Evolutionary conservation across 2,797 vertebrate genomes (phyloP).

Genomic region (Pipistrellus pipistrellus): DNA sequence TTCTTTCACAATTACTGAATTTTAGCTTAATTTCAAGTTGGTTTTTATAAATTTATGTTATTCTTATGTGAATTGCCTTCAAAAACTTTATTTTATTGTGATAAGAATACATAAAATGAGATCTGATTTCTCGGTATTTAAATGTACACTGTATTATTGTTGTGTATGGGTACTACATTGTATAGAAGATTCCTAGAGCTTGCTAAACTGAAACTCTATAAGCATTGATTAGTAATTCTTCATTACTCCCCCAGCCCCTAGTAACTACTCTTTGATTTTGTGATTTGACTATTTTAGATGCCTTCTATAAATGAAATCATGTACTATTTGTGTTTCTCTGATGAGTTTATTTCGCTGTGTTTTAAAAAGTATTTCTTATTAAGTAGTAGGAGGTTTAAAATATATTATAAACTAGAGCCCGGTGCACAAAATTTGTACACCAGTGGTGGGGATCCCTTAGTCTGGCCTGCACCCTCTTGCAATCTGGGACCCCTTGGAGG

Average conservation of each 20-base stretch:
- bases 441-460: no score
- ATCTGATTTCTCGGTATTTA: neutral
- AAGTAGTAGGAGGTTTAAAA: neutral
- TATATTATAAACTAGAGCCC: neutral
- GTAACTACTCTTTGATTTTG: neutral
- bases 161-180: neutral
- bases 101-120: neutral
- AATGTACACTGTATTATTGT: neutral
- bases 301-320: neutral
- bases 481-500: no score
- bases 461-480: no score
- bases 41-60: neutral
- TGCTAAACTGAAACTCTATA: neutral
- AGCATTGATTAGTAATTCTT: no score
- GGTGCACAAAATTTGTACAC: no score
- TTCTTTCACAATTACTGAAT: neutral
- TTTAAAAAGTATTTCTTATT: neutral
- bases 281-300: neutral
- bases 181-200: neutral
- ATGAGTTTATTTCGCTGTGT: neutral
- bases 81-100: neutral
- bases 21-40: neutral
- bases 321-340: neutral
- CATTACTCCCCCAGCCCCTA: neutral
- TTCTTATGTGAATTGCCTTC: neutral